Conservation (phyloP, 2,797 vertebrate genomes). For the Chromis chromis region DNA sequence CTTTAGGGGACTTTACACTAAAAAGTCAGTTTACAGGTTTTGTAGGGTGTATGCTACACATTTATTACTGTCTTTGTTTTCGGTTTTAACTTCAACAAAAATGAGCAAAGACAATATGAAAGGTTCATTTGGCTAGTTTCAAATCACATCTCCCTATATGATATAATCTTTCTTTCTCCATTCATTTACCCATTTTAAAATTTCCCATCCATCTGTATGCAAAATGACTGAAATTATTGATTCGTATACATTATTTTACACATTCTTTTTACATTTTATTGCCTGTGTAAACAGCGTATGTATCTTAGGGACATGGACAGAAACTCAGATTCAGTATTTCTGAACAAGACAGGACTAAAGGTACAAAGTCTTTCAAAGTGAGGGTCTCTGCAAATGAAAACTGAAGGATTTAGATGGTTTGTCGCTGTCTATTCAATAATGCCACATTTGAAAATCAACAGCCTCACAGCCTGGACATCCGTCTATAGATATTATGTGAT, state of each 20-base stretch:
- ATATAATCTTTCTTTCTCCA: not conserved
- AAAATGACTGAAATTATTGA: not conserved
- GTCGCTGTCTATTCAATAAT: not conserved
- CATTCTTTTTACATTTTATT: not conserved
- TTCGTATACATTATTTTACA: not conserved
- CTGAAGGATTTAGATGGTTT: not conserved
- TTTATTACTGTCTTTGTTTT: no score
- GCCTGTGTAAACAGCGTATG: not conserved
- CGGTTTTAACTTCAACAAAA: no score
- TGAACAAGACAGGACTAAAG: not conserved
- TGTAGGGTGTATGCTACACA: no score
- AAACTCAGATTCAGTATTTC: not conserved
- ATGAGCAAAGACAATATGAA: not conserved
- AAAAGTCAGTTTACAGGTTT: no score
- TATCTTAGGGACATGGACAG: not conserved
- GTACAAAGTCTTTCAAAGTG: not conserved
- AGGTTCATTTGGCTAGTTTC: not conserved
- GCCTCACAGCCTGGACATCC: not conserved
- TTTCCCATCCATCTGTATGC: not conserved
- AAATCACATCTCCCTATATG: not conserved
- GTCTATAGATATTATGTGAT: not conserved
- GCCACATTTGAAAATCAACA: conserved; percentile 2
- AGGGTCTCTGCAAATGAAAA: not conserved
- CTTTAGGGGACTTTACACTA: no score
- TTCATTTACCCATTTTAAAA: not conserved